Evolutionary conservation across 2,113 vertebrate genomes (phyloP), one percentile per base, ranked within the genome.

Genomic region (Neodon shergylaensis): DNA sequence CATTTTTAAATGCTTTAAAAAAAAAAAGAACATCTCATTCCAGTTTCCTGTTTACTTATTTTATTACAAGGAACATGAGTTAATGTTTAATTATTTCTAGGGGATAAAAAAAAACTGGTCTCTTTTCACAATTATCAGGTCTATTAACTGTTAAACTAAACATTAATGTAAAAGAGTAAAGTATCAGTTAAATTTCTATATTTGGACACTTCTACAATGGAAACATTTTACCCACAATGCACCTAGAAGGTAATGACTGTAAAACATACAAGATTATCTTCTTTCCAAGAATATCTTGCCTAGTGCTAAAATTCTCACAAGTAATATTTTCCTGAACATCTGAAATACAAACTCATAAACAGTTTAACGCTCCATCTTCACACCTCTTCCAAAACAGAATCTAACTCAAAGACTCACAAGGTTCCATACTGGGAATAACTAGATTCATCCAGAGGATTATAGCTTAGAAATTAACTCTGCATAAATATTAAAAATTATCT

Each of bases 401-500:
- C 97, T 0, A 91, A 58, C 96, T 73, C 94, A 97, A 94, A 49
- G 0, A 72, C 36, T 98, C 94, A 61, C 66, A 76, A 58, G 93
- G 22, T 87, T 77, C 24, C 63, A 42, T 94, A 77, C 52, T 31
- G 91, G 95, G 72, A 86, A 96, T 93, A 97, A 78, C 63, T 0
- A 0, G 91, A 97, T 77, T 96, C 95, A 94, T 98, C 94, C 94
- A 96, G 96, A 97, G 95, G 94, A 98, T 98, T 96, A 90, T 70
- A 96, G 96, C 81, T 96, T 90, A 98, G 95, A 98, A 98, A 98
- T 98, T 92, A 98, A 97, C 65, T 98, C 95, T 94, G 96, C 92
- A 97, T 98, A 98, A 98, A 98, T 98, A 98, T 98, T 98, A 98
- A 97, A 98, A 98, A 98, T 97, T 98, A 98, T 98, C 97, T 97